Evolutionary conservation across 2,888 invertebrate species (phyloP), one percentile per base, ranked within the genome.

Genomic region (Tetheella fluctuosa): DNA sequence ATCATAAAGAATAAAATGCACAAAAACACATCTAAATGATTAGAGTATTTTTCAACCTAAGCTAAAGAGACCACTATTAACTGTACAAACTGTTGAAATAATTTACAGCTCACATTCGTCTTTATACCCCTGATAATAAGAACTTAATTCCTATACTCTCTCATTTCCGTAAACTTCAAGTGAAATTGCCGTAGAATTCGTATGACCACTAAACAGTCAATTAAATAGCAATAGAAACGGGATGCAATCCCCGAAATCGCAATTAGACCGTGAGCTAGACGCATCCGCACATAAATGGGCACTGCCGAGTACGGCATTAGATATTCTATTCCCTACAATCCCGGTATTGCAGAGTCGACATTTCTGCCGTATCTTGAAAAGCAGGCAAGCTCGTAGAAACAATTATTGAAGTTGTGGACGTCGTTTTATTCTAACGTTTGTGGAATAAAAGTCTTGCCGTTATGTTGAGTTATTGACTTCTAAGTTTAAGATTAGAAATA

Each of bases 371-470:
- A 80, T 80, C 81, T 78, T 64, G 57, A 61, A 59, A 60, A 63
- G 69, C 81, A 79, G 70, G 74, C 74, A 69, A 69, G 65, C 64
- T 73, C 76, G 74, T 77, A 69, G 71, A 71, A 75, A 79, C 77
- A 77, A 79, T 80, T 77, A 81, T 71, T 37, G 39, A 23, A 66
- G 59, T 59, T 57, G 59, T 59, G 69, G 59, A 56, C 64, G 72
- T 75, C 74, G 68, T 77, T 80, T 79, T 73, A 62, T 68, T 73
- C 30, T 67, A 65, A 66, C 55, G 59, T 69, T 72, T 67, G 62
- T 34, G 37, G 34, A 53, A 34, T 37, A 55, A 55, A 55, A 55
- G 20, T 55, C 34, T 55, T 34, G 34, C 17, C 20, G 55, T 23
- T 34, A 55, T 37, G 23, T 55, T 20, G 23, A 20, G 55, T 34